Conservation (phyloP, 2,888 invertebrate species). For the Phengaris arion region DNA sequence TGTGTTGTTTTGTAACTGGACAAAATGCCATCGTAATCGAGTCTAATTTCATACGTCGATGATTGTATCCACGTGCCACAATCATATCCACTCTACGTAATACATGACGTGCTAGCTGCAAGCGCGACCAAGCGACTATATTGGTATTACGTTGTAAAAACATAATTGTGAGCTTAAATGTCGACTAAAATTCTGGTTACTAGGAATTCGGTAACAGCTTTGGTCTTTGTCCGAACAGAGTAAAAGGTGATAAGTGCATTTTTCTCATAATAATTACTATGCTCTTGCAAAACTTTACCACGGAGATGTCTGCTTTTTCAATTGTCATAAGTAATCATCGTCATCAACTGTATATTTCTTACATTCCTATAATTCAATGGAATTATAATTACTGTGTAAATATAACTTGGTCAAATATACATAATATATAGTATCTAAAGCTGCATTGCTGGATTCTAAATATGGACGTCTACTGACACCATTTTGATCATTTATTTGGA, state of each 20-base stretch:
- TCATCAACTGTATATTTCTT: not conserved
- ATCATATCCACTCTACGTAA: constrained; percentile 28
- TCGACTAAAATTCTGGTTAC: not conserved
- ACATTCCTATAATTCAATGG: not conserved
- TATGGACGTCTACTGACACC: constrained; percentile 1
- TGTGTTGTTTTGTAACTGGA: constrained; percentile 45
- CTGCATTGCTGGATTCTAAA: not conserved
- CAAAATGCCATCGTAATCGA: constrained; percentile 44
- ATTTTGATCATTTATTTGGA: constrained; percentile 14
- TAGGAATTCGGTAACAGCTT: not conserved
- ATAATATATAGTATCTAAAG: not conserved
- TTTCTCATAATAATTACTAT: not conserved
- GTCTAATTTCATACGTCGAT: constrained; percentile 24
- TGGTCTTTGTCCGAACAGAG: not conserved
- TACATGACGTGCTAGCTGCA: not conserved
- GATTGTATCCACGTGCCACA: constrained; percentile 43
- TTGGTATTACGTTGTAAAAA: not conserved
- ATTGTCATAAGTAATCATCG: not conserved
- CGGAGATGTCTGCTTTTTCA: not conserved
- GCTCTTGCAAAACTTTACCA: not conserved
- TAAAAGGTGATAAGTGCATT: not conserved
- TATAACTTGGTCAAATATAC: not conserved
- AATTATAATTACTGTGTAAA: not conserved
- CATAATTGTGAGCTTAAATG: not conserved
- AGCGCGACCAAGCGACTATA: not conserved